Evolutionary conservation across 2,888 invertebrate species (phyloP).

Genomic region (Arrhopalites spinosus): DNA sequence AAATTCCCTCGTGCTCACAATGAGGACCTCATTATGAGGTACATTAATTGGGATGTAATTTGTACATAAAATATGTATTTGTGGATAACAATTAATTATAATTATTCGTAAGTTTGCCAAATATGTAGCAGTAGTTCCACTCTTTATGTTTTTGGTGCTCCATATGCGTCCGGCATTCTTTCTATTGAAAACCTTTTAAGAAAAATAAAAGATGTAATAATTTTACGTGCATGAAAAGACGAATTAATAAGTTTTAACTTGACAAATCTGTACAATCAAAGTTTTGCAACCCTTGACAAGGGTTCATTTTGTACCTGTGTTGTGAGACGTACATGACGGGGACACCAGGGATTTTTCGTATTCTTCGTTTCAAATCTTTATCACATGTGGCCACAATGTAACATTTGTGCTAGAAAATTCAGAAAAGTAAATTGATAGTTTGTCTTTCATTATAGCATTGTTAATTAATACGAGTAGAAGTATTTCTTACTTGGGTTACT

Average conservation of each 20-base stretch:
- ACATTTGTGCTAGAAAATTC: conserved; percentile 84
- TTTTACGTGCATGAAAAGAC: not conserved
- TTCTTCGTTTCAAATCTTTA: conserved; percentile 91
- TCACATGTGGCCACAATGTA: conserved; percentile 99
- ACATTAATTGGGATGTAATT: too few relatives aligned
- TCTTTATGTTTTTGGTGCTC: conserved; percentile 75
- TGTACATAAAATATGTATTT: too few relatives aligned
- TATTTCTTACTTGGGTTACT: conserved; percentile 77
- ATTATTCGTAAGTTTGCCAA: too few relatives aligned
- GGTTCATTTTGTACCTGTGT: conserved; percentile 66
- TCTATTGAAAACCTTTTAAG: conserved; percentile 81
- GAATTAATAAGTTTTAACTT: not conserved
- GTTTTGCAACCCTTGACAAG: not conserved
- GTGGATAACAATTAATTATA: too few relatives aligned
- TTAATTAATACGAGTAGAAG: too few relatives aligned
- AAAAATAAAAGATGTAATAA: conserved; percentile 7
- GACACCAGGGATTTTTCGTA: conserved; percentile 97
- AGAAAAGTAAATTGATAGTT: not conserved
- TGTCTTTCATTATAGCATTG: conserved; percentile 5
- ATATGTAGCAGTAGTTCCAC: too few relatives aligned
- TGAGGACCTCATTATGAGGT: too few relatives aligned
- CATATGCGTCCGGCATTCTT: conserved; percentile 98
- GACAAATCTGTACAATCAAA: not conserved
- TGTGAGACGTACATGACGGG: conserved; percentile 97
- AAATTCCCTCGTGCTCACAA: too few relatives aligned